Base-by-base conservation (phyloP, 1,140 invertebrate genomes). In the Nautilus pompilius region DNA sequence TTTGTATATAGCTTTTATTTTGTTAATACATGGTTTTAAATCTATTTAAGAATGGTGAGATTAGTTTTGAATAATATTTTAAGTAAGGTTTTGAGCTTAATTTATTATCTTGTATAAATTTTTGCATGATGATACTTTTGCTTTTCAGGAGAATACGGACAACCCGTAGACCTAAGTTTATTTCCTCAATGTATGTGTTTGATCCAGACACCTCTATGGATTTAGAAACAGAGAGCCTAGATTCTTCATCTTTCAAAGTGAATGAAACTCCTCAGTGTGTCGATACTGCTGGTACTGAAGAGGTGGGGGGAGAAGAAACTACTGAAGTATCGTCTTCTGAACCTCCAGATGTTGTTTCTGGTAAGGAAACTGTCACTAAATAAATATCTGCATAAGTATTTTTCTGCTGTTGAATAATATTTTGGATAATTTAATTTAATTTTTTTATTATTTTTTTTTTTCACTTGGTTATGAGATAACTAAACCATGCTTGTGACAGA, bases 341-440 rank as follows among this genome's bases (percentile, higher is more conserved):
- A 46, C 45, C 13, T 13, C 45, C 45, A 20, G 45, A 5, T 46
- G 24, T 22, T 5, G 5, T 17, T 53, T 15, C 24, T 24, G 29
- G 4, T 4, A 53, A 22, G 26, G 49, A 53, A 53, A 4, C 49
- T 24, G 29, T 53, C 2, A 17, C 49, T 28, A 53, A 6, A 28
- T 53, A 17, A 26, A 24, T 53, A 28, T 28, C 26, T 5, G 49
- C n/a, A n/a, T n/a, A n/a, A 53, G 4, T 22, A 53, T 53, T 15
- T 53, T 28, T 28, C 29, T 53, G 49, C 49, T 24, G 49, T 28
- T 53, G 49, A 53, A 53, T 53, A 22, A 53, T 28, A 22, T 53
- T 20, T 6, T 13, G 15, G 49, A 28, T 53, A 53, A 53, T 53
- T 24, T 53, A 24, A 8, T 24, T 24, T 53, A 15, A 41, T 41